A percentile compares a stretch with the other conserved stretches of the same genome.
phyloP scores from a whole-genome alignment of 2,113 vertebrate species.

The Sterrhoptilus dennistouni region DNA sequence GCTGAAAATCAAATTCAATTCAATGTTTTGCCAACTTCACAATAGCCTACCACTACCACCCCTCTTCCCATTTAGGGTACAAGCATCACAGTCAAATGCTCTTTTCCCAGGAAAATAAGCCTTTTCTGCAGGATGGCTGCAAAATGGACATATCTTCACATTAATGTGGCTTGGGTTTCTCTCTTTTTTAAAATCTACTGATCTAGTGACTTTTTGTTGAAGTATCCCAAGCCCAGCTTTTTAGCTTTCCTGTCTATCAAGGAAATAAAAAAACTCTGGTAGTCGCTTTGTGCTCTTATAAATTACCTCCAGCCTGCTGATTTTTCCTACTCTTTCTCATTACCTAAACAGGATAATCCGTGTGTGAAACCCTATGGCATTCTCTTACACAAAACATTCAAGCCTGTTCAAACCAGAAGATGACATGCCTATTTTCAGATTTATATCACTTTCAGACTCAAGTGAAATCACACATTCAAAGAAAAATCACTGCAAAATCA shows the following conservation, averaged over 20 bases:
- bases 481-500: background rate
- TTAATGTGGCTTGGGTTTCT: fast-evolving
- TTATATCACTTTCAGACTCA: background rate
- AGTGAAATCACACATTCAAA: constrained; percentile 36
- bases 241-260: background rate
- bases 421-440: constrained; percentile 3
- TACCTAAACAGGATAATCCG: background rate
- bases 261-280: background rate
- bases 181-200: background rate
- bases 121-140: background rate
- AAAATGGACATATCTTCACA: background rate
- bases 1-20: background rate
- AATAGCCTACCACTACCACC: background rate
- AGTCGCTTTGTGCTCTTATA: background rate
- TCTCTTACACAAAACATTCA: background rate
- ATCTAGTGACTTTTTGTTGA: background rate
- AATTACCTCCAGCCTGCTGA: background rate
- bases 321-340: background rate
- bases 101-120: background rate
- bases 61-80: background rate
- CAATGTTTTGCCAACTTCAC: background rate
- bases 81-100: background rate
- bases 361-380: background rate
- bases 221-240: background rate
- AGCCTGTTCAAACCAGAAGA: background rate